These are phyloP conservation scores for Lucifuga dentata DNA, from an alignment of 2,113 vertebrate species.

Conservation along the genomic window DNA sequence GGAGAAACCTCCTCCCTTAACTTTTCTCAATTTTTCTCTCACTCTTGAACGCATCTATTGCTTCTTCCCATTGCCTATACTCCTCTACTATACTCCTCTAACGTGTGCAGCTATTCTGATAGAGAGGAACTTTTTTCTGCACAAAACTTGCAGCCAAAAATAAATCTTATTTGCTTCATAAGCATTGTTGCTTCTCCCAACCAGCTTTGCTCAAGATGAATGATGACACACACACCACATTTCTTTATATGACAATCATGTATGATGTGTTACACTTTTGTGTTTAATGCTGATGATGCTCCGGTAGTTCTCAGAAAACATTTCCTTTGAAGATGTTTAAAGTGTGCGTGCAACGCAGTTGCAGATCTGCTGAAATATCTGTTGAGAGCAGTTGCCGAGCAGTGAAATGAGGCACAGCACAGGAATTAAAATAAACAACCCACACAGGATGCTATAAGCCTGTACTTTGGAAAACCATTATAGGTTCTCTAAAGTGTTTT, in stretches of 20 bases:
- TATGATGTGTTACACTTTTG: neutral
- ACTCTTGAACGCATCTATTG: slow-evolving; percentile 43
- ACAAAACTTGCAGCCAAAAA: slow-evolving; percentile 40
- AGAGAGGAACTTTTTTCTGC: slow-evolving; percentile 14
- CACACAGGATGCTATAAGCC: slow-evolving; percentile 54
- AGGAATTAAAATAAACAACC: slow-evolving; percentile 69
- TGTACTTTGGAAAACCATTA: slow-evolving; percentile 33
- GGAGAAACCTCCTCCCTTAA: slow-evolving; percentile 63
- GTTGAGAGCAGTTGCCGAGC: slow-evolving; percentile 56
- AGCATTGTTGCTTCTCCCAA: slow-evolving; percentile 40
- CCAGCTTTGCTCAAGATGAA: slow-evolving; percentile 30
- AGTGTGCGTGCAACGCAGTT: slow-evolving; percentile 35
- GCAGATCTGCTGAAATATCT: slow-evolving; percentile 37
- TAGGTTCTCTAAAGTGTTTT: slow-evolving; percentile 26
- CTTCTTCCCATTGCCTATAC: slow-evolving; percentile 29
- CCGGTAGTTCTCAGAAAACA: slow-evolving; percentile 28
- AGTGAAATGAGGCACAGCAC: slow-evolving; percentile 49
- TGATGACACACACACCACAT: slow-evolving; percentile 9
- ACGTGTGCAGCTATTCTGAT: too few relatives aligned
- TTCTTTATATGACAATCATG: neutral
- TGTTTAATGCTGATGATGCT: neutral
- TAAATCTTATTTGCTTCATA: slow-evolving; percentile 45
- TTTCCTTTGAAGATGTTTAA: slow-evolving; percentile 45
- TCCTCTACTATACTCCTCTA: too few relatives aligned
- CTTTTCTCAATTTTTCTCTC: slow-evolving; percentile 60